Evolutionary conservation across 2,797 vertebrate species (phyloP).

Genomic region (Cetoscarus ocellatus): DNA sequence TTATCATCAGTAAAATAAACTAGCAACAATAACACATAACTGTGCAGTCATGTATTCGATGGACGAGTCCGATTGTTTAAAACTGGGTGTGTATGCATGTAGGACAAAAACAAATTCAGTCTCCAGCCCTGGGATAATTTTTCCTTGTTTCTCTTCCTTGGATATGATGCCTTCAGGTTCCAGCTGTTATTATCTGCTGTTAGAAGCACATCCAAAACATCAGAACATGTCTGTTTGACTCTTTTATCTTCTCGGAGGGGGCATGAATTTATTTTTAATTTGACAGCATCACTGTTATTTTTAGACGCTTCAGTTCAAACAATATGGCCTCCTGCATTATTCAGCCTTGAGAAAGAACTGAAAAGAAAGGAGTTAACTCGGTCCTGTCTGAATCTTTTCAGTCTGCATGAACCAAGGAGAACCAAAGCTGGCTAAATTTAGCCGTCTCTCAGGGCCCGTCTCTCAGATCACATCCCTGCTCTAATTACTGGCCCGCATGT

Average conservation of each 20-base stretch:
- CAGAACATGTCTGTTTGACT: conserved; percentile 61
- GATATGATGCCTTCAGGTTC: conserved; percentile 53
- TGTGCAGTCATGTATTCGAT: neutral
- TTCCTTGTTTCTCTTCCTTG: conserved; percentile 17
- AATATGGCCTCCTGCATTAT: conserved; percentile 76
- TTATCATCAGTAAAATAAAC: too few relatives aligned
- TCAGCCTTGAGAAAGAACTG: conserved; percentile 55
- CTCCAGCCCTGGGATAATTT: conserved; percentile 23
- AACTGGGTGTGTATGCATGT: neutral
- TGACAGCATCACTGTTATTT: conserved; percentile 83
- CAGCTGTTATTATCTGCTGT: conserved; percentile 47
- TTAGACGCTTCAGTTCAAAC: conserved; percentile 80
- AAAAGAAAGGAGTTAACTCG: conserved; percentile 59
- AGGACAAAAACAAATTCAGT: conserved; percentile 20
- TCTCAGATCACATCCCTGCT: conserved; percentile 73
- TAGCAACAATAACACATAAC: neutral
- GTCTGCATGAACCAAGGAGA: conserved; percentile 59
- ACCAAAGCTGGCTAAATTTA: conserved; percentile 81
- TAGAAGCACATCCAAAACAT: conserved; percentile 57
- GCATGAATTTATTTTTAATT: conserved; percentile 85
- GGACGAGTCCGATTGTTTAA: neutral
- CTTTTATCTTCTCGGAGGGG: conserved; percentile 60
- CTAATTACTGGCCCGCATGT: conserved; percentile 75
- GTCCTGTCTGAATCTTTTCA: conserved; percentile 62
- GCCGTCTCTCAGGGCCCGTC: conserved; percentile 68